A percentile compares a stretch with the other conserved stretches of the same genome.
phyloP scores from a whole-genome alignment of 1,140 invertebrate species.

The Penaeus vannamei region DNA sequence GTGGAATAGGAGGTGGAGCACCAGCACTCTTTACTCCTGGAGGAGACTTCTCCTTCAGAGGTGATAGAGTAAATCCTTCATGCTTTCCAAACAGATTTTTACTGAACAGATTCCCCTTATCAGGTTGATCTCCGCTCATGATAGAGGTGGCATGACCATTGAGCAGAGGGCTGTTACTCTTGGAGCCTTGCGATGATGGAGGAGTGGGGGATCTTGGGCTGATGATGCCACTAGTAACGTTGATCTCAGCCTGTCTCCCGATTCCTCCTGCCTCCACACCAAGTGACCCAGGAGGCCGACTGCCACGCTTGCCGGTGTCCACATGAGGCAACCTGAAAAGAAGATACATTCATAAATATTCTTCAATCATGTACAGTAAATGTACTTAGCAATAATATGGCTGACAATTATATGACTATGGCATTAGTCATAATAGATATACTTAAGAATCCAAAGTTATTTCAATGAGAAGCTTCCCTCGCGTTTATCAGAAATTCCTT shows the following conservation, averaged over 20 bases:
- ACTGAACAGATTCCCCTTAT: constrained; percentile 21
- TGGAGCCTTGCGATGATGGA: constrained; percentile 64
- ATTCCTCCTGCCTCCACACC: constrained; percentile 39
- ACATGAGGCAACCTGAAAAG: constrained; percentile 49
- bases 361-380: not conserved
- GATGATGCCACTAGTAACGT: not conserved
- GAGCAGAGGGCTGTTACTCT: constrained; percentile 67
- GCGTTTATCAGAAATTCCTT: no score
- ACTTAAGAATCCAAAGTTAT: no score
- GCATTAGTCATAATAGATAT: no score
- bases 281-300: constrained; percentile 38
- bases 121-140: not conserved
- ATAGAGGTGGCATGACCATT: constrained; percentile 65
- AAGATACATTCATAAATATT: not conserved
- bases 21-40: constrained; percentile 10
- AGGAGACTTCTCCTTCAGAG: constrained; percentile 51
- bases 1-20: constrained; percentile 41
- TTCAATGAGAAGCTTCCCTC: no score
- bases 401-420: not conserved
- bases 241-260: constrained; percentile 7
- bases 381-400: not conserved
- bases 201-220: constrained; percentile 58
- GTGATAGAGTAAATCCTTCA: constrained; percentile 64
- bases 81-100: constrained; percentile 56
- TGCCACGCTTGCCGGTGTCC: constrained; percentile 16